phyloP scores from a whole-genome alignment of 1,140 invertebrate genomes.

The Eriosoma lanigerum region DNA sequence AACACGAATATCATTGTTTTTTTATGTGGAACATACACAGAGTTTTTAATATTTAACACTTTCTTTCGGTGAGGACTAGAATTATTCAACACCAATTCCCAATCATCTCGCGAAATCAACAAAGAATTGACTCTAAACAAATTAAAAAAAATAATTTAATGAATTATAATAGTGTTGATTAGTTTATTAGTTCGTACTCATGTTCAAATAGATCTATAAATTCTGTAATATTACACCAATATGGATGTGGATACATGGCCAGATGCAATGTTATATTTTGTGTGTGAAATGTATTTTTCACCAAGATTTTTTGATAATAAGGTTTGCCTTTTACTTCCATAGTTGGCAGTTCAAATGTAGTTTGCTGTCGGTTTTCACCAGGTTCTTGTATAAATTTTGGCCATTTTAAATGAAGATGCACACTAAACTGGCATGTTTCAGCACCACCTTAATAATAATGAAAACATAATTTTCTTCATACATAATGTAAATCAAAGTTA shows the following conservation, averaged over 20 bases:
- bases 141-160: neutral
- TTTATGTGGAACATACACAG: conserved; percentile 43
- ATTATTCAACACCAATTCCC: conserved; percentile 44
- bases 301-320: conserved; percentile 37
- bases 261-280: conserved; percentile 47
- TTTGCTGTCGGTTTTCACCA: conserved; percentile 44
- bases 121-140: conserved; percentile 42
- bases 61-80: conserved; percentile 32
- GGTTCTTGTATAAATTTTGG: conserved; percentile 50
- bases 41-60: conserved; percentile 42
- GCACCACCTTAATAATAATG: conserved; percentile 6
- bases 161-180: neutral
- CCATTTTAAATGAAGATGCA: conserved; percentile 50
- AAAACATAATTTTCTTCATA: neutral
- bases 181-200: conserved; percentile 6
- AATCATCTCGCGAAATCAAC: conserved; percentile 37
- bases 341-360: conserved; percentile 36
- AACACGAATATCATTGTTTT: conserved; percentile 45
- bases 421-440: conserved; percentile 45
- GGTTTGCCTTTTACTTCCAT: conserved; percentile 46
- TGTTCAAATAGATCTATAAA: conserved; percentile 47
- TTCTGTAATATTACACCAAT: conserved; percentile 44
- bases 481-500: too few species aligned
- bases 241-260: conserved; percentile 44
- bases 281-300: conserved; percentile 45